These are phyloP conservation scores for Athripsodes cinereus DNA, from an alignment of 2,888 invertebrate species.

Conservation along the genomic window DNA sequence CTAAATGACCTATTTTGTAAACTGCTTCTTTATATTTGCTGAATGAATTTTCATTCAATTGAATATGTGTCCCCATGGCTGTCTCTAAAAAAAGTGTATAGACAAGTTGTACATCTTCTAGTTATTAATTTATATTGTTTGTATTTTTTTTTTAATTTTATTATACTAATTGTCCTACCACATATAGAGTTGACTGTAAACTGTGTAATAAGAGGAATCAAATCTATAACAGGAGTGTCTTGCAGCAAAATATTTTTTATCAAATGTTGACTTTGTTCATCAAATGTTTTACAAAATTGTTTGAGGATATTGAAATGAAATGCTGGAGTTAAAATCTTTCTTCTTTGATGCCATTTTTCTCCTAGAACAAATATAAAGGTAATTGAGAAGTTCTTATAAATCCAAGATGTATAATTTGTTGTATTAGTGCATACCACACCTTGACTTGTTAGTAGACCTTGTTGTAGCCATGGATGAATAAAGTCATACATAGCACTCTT, in stretches of 20 bases:
- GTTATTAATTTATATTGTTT: no score
- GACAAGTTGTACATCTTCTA: no score
- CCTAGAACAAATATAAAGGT: slow-evolving; percentile 32
- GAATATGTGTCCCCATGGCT: slow-evolving; percentile 1
- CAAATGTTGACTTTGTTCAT: slow-evolving; percentile 35
- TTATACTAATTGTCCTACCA: no score
- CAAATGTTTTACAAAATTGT: slow-evolving; percentile 36
- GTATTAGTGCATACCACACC: no score
- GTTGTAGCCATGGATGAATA: slow-evolving; percentile 17
- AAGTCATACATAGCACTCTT: slow-evolving; percentile 17
- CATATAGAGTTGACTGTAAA: slow-evolving; percentile 51
- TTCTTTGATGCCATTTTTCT: slow-evolving; percentile 52
- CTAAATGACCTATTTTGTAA: slow-evolving; percentile 24
- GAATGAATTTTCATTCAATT: background rate
- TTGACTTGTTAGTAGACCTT: slow-evolving; percentile 15
- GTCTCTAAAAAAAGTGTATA: background rate
- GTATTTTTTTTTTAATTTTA: no score
- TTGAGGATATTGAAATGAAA: slow-evolving; percentile 59
- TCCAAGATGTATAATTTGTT: no score
- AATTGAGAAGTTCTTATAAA: no score
- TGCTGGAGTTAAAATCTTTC: slow-evolving; percentile 58
- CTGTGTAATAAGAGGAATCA: slow-evolving; percentile 44
- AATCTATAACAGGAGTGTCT: slow-evolving; percentile 34
- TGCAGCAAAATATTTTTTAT: slow-evolving; percentile 33
- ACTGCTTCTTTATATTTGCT: background rate